A percentile compares a stretch with the other conserved stretches of the same genome.
Conservation (phyloP, 2,888 invertebrate species). For the Meiosimyza decipiens region DNA sequence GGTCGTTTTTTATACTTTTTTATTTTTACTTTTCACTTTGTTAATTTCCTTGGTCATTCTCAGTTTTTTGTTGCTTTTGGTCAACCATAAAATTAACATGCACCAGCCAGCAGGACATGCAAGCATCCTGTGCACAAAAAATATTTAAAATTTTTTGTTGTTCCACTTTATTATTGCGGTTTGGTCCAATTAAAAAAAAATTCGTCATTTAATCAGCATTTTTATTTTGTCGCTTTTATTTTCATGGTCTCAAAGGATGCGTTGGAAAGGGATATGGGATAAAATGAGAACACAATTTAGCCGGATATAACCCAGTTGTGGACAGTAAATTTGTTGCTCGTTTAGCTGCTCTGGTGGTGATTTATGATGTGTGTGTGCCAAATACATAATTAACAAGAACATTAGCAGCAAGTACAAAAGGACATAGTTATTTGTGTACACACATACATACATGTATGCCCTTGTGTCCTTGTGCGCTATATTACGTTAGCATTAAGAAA, state of each 20-base stretch:
- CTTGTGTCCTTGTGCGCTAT: not conserved
- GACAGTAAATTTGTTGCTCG: not conserved
- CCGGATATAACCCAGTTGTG: too few species aligned
- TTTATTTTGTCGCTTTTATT: too few species aligned
- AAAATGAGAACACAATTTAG: too few species aligned
- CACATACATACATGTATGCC: not conserved
- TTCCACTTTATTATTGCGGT: too few species aligned
- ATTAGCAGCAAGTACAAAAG: constrained; percentile 1
- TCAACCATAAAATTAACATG: constrained; percentile 15
- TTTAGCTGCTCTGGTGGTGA: constrained; percentile 3
- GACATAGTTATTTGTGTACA: not conserved
- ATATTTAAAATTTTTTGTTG: too few species aligned
- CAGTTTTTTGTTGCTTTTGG: not conserved
- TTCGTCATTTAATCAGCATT: too few species aligned
- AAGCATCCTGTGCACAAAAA: constrained; percentile 19
- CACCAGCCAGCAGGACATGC: constrained; percentile 25
- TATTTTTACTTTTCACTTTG: not conserved
- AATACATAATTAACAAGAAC: constrained; percentile 25
- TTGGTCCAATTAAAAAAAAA: too few species aligned
- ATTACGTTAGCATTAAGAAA: not conserved
- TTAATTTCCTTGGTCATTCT: not conserved
- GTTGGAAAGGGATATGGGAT: too few species aligned
- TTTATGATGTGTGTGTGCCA: constrained; percentile 27
- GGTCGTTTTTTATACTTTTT: not conserved
- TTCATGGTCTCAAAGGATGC: too few species aligned